These are phyloP conservation scores for Augochlora pura DNA, from an alignment of 1,140 invertebrate genomes.

Conservation along the genomic window DNA sequence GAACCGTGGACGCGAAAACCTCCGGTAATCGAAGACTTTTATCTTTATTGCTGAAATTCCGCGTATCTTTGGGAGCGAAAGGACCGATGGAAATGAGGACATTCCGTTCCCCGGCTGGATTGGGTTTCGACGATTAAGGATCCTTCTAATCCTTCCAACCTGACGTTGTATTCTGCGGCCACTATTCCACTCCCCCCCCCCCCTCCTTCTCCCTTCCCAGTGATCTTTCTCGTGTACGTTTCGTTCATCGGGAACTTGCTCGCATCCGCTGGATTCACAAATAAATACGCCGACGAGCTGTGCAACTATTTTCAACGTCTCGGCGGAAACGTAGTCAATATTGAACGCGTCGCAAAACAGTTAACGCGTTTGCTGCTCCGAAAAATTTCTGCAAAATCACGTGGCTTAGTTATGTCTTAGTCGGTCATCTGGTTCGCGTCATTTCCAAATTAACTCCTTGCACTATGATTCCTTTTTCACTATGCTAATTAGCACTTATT, in stretches of 20 bases:
- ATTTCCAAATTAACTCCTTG: no score
- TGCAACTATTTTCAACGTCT: slow-evolving; percentile 47
- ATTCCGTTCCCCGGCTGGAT: slow-evolving; percentile 66
- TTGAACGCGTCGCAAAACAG: background rate
- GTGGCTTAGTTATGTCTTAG: no score
- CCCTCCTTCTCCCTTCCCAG: slow-evolving; percentile 27
- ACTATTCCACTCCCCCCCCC: slow-evolving; percentile 25
- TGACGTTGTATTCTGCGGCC: slow-evolving; percentile 47
- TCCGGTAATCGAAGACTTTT: slow-evolving; percentile 66
- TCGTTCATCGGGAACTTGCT: slow-evolving; percentile 45
- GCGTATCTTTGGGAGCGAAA: slow-evolving; percentile 64
- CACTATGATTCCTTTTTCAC: no score
- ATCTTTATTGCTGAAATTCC: slow-evolving; percentile 73
- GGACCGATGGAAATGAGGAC: slow-evolving; percentile 64
- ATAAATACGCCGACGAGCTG: slow-evolving; percentile 57
- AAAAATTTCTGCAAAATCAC: no score
- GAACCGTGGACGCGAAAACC: slow-evolving; percentile 35
- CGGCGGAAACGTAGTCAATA: slow-evolving; percentile 34
- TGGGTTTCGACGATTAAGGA: slow-evolving; percentile 70
- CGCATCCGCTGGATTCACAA: slow-evolving; percentile 45
- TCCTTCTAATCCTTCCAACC: slow-evolving; percentile 67
- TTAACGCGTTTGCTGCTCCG: no score
- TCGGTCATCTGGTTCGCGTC: no score
- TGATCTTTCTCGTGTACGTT: slow-evolving; percentile 11
- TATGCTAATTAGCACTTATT: no score